Evolutionary conservation across 2,888 invertebrate species (phyloP).

Genomic region (Sinelater perroti): DNA sequence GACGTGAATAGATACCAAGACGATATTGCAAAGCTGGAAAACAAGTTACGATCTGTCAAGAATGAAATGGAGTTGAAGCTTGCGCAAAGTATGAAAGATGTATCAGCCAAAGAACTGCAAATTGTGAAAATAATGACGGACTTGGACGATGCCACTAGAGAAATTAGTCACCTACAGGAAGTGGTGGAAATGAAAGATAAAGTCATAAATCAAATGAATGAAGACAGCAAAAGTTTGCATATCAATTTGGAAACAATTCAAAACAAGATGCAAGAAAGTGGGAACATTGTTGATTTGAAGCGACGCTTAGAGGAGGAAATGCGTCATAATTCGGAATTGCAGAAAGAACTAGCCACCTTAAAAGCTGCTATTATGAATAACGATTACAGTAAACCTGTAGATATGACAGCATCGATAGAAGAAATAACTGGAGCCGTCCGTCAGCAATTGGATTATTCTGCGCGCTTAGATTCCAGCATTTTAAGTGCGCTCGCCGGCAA

Average conservation of each 20-base stretch:
- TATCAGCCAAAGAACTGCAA: constrained; percentile 46
- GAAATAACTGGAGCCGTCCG: constrained; percentile 67
- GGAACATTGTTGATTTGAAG: constrained; percentile 68
- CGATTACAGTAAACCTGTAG: constrained; percentile 57
- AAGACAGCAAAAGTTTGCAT: constrained; percentile 65
- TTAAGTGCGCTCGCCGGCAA: constrained; percentile 66
- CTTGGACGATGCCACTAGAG: constrained; percentile 61
- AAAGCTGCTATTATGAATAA: constrained; percentile 55
- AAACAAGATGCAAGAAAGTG: constrained; percentile 64
- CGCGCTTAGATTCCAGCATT: constrained; percentile 67
- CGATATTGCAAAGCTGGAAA: constrained; percentile 60
- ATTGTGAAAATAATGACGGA: constrained; percentile 44
- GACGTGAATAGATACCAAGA: constrained; percentile 64
- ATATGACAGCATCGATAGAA: constrained; percentile 58
- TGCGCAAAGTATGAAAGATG: constrained; percentile 41
- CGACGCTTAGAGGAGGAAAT: constrained; percentile 66
- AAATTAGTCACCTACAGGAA: constrained; percentile 66
- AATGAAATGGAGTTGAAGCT: constrained; percentile 36
- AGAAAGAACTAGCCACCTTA: constrained; percentile 52
- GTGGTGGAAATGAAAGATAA: constrained; percentile 68
- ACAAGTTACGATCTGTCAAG: constrained; percentile 24
- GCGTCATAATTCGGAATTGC: constrained; percentile 59
- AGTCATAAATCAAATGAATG: constrained; percentile 67
- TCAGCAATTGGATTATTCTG: constrained; percentile 69
- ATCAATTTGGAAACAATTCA: constrained; percentile 64